Percentiles rank a stretch among this genome's conserved stretches.
Evolutionary conservation across 1,140 invertebrate genomes (phyloP).

Genomic region (Hylaeus anthracinus): DNA sequence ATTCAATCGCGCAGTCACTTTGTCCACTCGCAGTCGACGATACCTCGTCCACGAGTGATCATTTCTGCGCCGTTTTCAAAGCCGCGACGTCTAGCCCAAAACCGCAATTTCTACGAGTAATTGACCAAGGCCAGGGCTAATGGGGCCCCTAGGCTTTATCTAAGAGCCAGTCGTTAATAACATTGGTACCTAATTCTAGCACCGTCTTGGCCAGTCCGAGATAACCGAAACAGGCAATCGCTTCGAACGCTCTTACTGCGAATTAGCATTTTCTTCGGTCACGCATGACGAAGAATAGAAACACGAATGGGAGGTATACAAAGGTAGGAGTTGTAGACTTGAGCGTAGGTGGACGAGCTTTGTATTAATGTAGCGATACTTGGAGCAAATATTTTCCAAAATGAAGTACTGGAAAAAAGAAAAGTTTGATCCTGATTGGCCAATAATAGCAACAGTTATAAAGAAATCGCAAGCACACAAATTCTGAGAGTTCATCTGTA

Average conservation of each 20-base stretch:
- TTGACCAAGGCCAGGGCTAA: constrained; percentile 27
- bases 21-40: not conserved
- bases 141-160: not conserved
- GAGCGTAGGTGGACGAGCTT: too few relatives aligned
- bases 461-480: too few relatives aligned
- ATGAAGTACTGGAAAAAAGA: too few relatives aligned
- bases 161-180: constrained; percentile 26
- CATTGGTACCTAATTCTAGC: constrained; percentile 17
- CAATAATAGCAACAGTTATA: too few relatives aligned
- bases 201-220: constrained; percentile 4
- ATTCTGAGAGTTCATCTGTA: too few relatives aligned
- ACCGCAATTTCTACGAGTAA: not conserved
- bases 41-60: not conserved
- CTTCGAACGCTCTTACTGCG: not conserved
- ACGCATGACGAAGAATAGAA: too few relatives aligned
- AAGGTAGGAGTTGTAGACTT: too few relatives aligned
- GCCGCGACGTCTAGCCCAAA: not conserved
- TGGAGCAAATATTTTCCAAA: too few relatives aligned
- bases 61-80: not conserved
- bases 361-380: too few relatives aligned
- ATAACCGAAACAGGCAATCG: constrained; percentile 26
- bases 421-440: too few relatives aligned
- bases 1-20: constrained; percentile 31
- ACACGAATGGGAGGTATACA: too few relatives aligned
- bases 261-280: too few relatives aligned